phyloP scores from a whole-genome alignment of 2,888 invertebrate species.

The Gasteruption jaculator region DNA sequence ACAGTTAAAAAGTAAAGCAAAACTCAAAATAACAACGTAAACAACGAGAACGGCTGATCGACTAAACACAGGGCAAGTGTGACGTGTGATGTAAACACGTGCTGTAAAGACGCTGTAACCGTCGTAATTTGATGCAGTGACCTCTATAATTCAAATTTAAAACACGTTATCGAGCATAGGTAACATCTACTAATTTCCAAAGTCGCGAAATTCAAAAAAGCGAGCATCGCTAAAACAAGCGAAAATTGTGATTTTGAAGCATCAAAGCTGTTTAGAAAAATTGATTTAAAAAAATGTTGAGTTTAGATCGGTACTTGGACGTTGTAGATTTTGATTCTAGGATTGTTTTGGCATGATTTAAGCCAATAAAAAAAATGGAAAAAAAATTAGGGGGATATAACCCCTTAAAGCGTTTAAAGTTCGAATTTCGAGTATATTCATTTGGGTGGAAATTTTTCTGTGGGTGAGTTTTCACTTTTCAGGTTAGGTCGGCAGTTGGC shows the following conservation, averaged over 20 bases:
- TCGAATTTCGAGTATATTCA: too few species aligned
- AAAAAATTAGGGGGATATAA: too few species aligned
- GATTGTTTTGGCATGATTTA: constrained; percentile 7
- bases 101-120: not conserved
- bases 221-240: constrained; percentile 1
- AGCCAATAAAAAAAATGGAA: constrained; percentile 11
- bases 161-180: not conserved
- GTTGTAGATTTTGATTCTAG: constrained; percentile 11
- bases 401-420: too few species aligned
- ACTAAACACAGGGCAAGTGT: too few species aligned
- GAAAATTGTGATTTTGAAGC: not conserved
- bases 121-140: constrained; percentile 1
- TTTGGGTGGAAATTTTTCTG: too few species aligned
- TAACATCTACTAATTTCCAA: not conserved
- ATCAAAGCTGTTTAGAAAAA: constrained; percentile 2
- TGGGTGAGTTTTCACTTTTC: too few species aligned
- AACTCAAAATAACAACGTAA: too few species aligned
- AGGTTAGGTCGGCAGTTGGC: too few species aligned
- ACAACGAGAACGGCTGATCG: too few species aligned
- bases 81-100: too few species aligned
- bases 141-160: constrained; percentile 1
- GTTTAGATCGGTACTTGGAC: not conserved
- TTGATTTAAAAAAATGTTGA: constrained; percentile 1
- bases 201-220: constrained; percentile 1
- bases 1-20: too few species aligned